Conservation (phyloP, 2,797 vertebrate genomes). For the Crax fasciolata region DNA sequence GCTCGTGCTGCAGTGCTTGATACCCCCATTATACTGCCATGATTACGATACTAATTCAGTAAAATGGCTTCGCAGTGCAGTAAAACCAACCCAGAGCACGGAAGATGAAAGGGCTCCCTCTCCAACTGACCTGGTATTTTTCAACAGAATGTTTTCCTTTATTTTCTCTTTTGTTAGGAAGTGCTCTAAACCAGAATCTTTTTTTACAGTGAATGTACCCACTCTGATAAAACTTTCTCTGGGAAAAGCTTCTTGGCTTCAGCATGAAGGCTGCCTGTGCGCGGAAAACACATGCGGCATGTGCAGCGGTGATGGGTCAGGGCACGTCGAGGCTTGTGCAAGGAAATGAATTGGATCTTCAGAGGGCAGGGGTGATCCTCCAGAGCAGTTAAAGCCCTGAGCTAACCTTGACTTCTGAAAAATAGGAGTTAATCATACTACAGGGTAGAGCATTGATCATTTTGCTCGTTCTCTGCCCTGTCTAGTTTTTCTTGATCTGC, state of each 20-base stretch:
- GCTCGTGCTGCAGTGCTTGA: constrained; percentile 20
- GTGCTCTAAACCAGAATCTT: not conserved
- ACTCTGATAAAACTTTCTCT: not conserved
- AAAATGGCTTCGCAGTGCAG: constrained; percentile 8
- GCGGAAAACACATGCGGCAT: accelerated
- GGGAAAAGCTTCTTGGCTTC: not conserved
- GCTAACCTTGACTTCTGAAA: not conserved
- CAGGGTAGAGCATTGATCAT: not conserved
- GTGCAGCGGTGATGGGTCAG: not conserved
- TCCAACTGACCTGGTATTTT: not conserved
- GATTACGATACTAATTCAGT: constrained; percentile 63
- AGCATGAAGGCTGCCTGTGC: accelerated
- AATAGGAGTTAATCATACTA: not conserved
- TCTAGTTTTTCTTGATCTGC: not conserved
- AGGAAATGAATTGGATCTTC: not conserved
- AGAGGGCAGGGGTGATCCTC: not conserved
- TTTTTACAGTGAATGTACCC: not conserved
- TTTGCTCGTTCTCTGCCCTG: not conserved
- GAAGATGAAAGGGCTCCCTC: constrained; percentile 65
- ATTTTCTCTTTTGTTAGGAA: constrained; percentile 43
- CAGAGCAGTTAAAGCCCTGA: not conserved
- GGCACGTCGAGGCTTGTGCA: not conserved
- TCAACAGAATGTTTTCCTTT: constrained; percentile 39
- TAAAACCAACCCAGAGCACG: constrained; percentile 50
- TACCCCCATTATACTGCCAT: constrained; percentile 5